Evolutionary conservation across 2,888 invertebrate genomes (phyloP), one percentile per base, ranked within the genome.

Genomic region (Iselma pallidipennis): DNA sequence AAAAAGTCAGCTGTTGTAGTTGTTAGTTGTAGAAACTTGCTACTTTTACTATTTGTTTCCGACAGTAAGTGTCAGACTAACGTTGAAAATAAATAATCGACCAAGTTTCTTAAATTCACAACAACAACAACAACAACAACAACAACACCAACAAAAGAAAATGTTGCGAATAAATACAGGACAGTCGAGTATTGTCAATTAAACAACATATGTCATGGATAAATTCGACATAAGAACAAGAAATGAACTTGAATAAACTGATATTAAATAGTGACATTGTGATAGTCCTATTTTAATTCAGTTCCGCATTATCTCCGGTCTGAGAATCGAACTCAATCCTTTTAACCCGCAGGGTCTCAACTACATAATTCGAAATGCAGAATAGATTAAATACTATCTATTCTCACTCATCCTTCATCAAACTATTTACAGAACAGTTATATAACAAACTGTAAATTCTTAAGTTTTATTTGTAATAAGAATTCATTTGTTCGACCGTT

Each of bases 301-400:
- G 60, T 64, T 64, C 60, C 64, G 60, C 64, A 64, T 64, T 64
- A 64, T 64, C 64, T 60, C 64, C 64, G 64, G 64, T 57, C 48
- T 57, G 57, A 57, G 60, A 64, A 60, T 64, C 64, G 64, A 64
- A 63, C 60, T 59, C 63, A 63, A 64, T 64, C 64, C 64, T 60
- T 60, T 55, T 57, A 60, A 64, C 57, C 64, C 64, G 55, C 60
- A 49, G 33, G 55, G 64, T 57, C 51, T 60, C 60, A 64, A 60
- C 60, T 63, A 63, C 55, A 64, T 64, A 64, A 64, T 64, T 64
- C 60, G 60, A 60, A 64, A 64, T 64, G 57, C 60, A 57, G 64
- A 60, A 64, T 64, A 59, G 64, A 64, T 64, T 64, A 64, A 64
- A 61, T 64, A 60, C 63, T 64, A 60, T 64, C 60, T 54, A 54